Evolutionary conservation across 2,113 vertebrate genomes (phyloP).

Genomic region (Camelus bactrianus): DNA sequence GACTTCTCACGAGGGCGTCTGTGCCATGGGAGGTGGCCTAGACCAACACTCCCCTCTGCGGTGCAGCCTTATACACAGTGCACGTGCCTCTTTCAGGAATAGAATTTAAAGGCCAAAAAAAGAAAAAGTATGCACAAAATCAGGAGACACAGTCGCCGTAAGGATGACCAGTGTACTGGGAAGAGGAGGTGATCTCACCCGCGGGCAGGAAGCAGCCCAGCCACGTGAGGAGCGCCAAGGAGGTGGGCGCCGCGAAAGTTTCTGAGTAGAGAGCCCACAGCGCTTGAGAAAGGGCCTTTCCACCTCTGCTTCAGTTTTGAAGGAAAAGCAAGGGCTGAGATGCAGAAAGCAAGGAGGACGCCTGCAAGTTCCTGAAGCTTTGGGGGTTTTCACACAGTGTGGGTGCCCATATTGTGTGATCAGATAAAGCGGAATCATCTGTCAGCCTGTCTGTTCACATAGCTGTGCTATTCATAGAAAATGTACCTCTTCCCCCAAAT

Average conservation of each 20-base stretch:
- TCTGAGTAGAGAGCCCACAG: background rate
- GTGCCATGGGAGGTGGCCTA: background rate
- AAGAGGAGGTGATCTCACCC: background rate
- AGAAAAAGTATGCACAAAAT: background rate
- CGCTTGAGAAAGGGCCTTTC: background rate
- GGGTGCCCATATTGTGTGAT: conserved; percentile 76
- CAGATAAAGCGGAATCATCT: conserved; percentile 73
- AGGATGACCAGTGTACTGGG: background rate
- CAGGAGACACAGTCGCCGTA: background rate
- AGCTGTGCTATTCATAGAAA: conserved; percentile 74
- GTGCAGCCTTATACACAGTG: background rate
- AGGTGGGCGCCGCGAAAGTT: background rate
- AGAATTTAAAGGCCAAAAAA: background rate
- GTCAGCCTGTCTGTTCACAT: conserved; percentile 79
- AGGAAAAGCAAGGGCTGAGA: background rate
- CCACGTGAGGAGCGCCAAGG: background rate
- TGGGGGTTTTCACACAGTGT: conserved; percentile 73
- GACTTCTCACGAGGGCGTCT: background rate
- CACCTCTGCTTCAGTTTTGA: background rate
- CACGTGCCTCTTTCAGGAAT: background rate
- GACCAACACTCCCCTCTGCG: rapidly evolving
- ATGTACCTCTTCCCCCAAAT: conserved; percentile 54
- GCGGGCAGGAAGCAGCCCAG: background rate
- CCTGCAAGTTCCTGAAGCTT: conserved; percentile 63
- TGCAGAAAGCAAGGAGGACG: background rate